Percentiles rank a stretch among this genome's conserved stretches.
These are phyloP conservation scores for Euzetes globulus DNA, from an alignment of 2,888 invertebrate genomes.

Conservation along the genomic window DNA sequence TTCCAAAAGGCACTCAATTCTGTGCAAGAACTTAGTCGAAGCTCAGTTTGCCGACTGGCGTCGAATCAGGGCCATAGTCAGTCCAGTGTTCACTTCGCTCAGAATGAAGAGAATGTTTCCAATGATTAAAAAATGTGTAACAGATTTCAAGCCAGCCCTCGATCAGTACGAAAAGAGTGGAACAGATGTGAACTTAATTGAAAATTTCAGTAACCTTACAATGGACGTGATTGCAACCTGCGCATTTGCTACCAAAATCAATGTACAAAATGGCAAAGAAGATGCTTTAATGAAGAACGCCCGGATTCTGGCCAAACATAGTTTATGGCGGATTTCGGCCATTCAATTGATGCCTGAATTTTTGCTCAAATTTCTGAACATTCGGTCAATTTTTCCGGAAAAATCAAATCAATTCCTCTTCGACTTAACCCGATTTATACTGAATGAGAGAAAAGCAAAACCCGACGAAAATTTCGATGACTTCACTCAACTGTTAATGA, in stretches of 20 bases:
- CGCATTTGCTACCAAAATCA: neutral
- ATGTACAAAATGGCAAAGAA: neutral
- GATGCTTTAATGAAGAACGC: neutral
- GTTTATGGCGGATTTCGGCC: no score
- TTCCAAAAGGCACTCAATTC: neutral
- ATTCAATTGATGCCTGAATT: no score
- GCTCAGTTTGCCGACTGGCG: neutral
- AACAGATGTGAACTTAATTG: neutral
- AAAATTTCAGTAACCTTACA: neutral
- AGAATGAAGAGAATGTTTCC: slow-evolving; percentile 5
- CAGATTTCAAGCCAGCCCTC: neutral
- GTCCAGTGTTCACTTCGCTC: neutral
- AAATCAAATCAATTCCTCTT: neutral
- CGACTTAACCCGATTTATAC: neutral
- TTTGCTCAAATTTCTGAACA: neutral
- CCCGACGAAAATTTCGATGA: neutral
- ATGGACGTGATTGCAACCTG: neutral
- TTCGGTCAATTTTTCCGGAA: neutral
- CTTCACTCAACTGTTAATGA: neutral
- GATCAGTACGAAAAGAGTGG: neutral
- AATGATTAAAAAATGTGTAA: neutral
- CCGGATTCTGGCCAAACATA: no score
- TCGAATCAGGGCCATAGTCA: neutral
- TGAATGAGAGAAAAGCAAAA: neutral
- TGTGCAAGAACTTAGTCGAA: neutral